phyloP scores from a whole-genome alignment of 2,113 vertebrate species.

The Datnioides undecimradiatus region DNA sequence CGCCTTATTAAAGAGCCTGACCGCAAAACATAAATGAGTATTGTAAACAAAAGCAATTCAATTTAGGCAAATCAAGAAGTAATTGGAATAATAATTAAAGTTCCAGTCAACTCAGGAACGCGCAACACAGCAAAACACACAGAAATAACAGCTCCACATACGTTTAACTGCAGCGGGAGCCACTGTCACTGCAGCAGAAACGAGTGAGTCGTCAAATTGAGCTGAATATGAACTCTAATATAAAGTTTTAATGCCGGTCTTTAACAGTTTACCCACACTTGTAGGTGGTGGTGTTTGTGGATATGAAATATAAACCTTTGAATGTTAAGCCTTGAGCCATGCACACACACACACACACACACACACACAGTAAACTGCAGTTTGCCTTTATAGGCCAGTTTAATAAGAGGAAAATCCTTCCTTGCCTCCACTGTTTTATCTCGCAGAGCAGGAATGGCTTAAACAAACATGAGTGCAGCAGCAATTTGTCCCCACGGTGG shows the following conservation, averaged over 20 bases:
- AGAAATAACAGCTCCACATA: too few species aligned
- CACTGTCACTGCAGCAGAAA: background rate
- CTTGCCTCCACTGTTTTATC: constrained; percentile 44
- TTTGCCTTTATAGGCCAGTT: constrained; percentile 12
- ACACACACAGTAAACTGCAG: background rate
- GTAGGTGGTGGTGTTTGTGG: background rate
- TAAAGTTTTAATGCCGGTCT: background rate
- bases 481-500: constrained; percentile 28
- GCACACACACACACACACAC: background rate
- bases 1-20: too few species aligned
- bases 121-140: too few species aligned
- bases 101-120: too few species aligned
- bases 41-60: too few species aligned
- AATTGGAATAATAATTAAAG: background rate
- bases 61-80: too few species aligned
- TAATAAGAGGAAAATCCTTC: constrained; percentile 26
- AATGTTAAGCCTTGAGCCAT: constrained; percentile 10
- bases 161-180: too few species aligned
- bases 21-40: background rate
- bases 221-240: background rate
- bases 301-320: constrained; percentile 5
- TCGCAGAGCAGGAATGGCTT: constrained; percentile 43
- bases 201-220: background rate
- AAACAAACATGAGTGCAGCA: constrained; percentile 36
- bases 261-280: background rate